Conservation (phyloP, 30 jellyfish, hydroid and myxozoan genomes). For the Phacellophora camtschatica region DNA sequence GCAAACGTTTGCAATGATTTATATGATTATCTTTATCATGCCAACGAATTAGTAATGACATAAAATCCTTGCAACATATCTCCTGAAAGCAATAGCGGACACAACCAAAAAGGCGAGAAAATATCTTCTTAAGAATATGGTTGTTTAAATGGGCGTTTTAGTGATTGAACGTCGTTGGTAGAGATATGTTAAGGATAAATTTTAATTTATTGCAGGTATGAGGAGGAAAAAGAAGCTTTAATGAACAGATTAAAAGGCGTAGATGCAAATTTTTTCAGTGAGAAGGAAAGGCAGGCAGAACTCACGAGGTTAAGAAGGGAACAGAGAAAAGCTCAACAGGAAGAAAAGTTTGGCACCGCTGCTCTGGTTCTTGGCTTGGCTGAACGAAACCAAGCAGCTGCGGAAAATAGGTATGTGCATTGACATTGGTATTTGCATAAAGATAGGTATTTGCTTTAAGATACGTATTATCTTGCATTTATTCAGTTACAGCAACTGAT, state of each 20-base stretch:
- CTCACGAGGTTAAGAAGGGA: conserved; percentile 74
- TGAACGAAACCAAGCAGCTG: conserved; percentile 82
- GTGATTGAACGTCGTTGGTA: background rate
- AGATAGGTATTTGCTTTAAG: too few relatives aligned
- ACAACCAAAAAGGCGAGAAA: too few relatives aligned
- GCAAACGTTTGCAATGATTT: too few relatives aligned
- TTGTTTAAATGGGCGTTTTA: too few relatives aligned
- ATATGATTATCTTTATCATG: too few relatives aligned
- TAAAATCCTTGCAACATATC: too few relatives aligned
- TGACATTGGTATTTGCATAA: too few relatives aligned
- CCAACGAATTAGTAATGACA: too few relatives aligned
- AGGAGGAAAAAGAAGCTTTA: conserved; percentile 89
- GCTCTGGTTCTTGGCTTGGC: conserved; percentile 90
- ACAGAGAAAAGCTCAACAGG: conserved; percentile 81
- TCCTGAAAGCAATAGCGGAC: too few relatives aligned
- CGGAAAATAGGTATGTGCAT: conserved; percentile 75
- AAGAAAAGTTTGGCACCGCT: conserved; percentile 97
- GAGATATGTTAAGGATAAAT: background rate
- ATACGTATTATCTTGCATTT: too few relatives aligned
- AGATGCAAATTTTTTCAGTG: conserved; percentile 76
- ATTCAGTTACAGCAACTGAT: too few relatives aligned
- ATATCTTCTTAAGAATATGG: too few relatives aligned
- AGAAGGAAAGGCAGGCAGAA: conserved; percentile 92
- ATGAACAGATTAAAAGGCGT: conserved; percentile 79
- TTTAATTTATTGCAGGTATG: conserved; percentile 47